Evolutionary conservation across 2,888 invertebrate species (phyloP).

Genomic region (Hylaea fasciaria): DNA sequence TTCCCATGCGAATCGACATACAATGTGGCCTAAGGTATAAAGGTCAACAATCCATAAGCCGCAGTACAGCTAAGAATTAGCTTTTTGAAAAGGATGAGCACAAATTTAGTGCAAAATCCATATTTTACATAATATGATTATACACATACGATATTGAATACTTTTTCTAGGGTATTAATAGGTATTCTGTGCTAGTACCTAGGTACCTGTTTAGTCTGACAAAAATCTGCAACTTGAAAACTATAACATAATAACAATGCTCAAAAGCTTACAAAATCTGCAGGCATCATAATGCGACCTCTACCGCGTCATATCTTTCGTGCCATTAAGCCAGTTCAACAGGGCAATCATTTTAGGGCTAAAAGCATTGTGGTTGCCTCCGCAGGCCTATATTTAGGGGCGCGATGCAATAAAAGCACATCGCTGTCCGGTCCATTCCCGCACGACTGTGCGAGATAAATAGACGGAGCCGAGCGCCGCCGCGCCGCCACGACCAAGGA

Average conservation of each 20-base stretch:
- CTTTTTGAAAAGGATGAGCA: slow-evolving; percentile 28
- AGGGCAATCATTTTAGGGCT: slow-evolving; percentile 68
- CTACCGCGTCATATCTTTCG: slow-evolving; percentile 41
- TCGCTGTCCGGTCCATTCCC: slow-evolving; percentile 78
- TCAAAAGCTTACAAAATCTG: slow-evolving; percentile 2
- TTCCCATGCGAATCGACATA: slow-evolving; percentile 47
- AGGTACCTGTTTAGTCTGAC: neutral
- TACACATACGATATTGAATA: too few species aligned
- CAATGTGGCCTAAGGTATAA: slow-evolving; percentile 32
- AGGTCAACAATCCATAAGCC: slow-evolving; percentile 34
- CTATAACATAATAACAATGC: slow-evolving; percentile 1
- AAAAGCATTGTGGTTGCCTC: slow-evolving; percentile 72
- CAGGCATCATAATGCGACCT: slow-evolving; percentile 18
- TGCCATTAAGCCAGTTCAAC: slow-evolving; percentile 59
- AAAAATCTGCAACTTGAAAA: neutral
- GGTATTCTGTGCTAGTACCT: too few species aligned
- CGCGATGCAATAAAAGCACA: slow-evolving; percentile 82
- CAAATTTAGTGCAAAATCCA: slow-evolving; percentile 20
- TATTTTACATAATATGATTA: neutral
- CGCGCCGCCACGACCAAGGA: slow-evolving; percentile 60
- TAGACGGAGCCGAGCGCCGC: slow-evolving; percentile 66
- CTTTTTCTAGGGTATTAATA: too few species aligned
- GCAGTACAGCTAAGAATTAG: slow-evolving; percentile 30
- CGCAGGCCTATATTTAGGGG: slow-evolving; percentile 81
- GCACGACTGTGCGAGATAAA: slow-evolving; percentile 84